A percentile compares a stretch with the other conserved stretches of the same genome.
Conservation (phyloP, 2,888 invertebrate species). For the Apantesis nais region DNA sequence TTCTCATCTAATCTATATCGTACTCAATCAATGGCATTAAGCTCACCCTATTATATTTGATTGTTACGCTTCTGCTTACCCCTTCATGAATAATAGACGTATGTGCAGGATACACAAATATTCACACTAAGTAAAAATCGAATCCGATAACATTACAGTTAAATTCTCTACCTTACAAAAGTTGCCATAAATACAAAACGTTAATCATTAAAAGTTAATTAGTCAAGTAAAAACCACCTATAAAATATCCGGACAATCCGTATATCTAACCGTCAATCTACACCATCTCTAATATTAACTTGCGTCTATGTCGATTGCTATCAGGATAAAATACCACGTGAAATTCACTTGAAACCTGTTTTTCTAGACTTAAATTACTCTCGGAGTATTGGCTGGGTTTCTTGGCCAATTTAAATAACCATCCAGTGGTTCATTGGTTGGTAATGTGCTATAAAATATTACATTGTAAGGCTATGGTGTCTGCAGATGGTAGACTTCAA, state of each 20-base stretch:
- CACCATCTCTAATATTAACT: constrained; percentile 46
- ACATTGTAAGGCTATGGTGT: constrained; percentile 59
- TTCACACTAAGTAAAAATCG: not conserved
- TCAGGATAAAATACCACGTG: constrained; percentile 65
- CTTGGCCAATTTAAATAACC: constrained; percentile 73
- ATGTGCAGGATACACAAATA: not conserved
- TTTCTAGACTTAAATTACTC: constrained; percentile 66
- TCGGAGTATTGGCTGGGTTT: constrained; percentile 35
- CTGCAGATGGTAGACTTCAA: not conserved
- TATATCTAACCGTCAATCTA: constrained; percentile 6
- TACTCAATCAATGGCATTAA: no score
- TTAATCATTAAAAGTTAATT: not conserved
- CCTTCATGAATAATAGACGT: not conserved
- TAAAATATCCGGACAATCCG: constrained; percentile 1
- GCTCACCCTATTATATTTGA: no score
- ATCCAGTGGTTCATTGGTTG: constrained; percentile 63
- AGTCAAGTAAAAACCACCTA: not conserved
- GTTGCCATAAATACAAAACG: not conserved
- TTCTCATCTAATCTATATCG: no score
- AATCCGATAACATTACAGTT: not conserved
- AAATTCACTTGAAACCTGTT: constrained; percentile 68
- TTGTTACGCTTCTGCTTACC: no score
- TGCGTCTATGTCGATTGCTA: constrained; percentile 51
- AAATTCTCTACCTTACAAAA: not conserved
- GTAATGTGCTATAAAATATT: constrained; percentile 65